Evolutionary conservation across 2,888 invertebrate genomes (phyloP), one percentile per base, ranked within the genome.

Genomic region (Hartigia nigra): DNA sequence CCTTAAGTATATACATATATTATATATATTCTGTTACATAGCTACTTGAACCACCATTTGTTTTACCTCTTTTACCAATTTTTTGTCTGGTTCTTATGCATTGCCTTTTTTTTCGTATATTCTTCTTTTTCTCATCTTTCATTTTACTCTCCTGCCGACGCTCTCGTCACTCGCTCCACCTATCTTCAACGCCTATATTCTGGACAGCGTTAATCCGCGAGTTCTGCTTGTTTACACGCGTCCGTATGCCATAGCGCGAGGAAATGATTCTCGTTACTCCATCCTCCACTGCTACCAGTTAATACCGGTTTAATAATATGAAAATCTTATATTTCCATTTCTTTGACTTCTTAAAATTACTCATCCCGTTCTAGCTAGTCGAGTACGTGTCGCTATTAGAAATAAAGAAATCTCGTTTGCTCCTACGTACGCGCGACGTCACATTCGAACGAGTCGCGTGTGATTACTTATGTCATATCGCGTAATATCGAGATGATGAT

Each of bases 381-480:
- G 55, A 23, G 23, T 55, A 55, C 55, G 55, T 9, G 55, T 2
- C 1, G 23, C 55, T 9, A 0, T 9, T 23, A 0, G 55, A 55
- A 55, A 55, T 55, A 55, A 55, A 55, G 55, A 55, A 55, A 55
- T 55, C 55, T 55, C 72, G 72, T 72, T 34, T 78, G 77, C 76
- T 37, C 77, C 76, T 34, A 14, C 37, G 78, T 74, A 55, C 72
- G 55, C 74, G 34, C 76, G 36, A 78, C 78, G 74, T 76, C 74
- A 3, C 32, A 3, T 72, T 31, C 72, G 72, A 72, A 72, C 34
- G 31, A 32, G 34, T 34, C 72, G 72, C 72, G 72, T 23, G 31
- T 32, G 72, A 34, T 55, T 32, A 72, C 72, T 31, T 34, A 72
- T 72, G 31, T 32, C 34, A 23, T 32, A 72, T 72, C 72, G 31